phyloP scores from a whole-genome alignment of 35 echinoderm and acorn worm species.

The Hemicentrotus pulcherrimus region DNA sequence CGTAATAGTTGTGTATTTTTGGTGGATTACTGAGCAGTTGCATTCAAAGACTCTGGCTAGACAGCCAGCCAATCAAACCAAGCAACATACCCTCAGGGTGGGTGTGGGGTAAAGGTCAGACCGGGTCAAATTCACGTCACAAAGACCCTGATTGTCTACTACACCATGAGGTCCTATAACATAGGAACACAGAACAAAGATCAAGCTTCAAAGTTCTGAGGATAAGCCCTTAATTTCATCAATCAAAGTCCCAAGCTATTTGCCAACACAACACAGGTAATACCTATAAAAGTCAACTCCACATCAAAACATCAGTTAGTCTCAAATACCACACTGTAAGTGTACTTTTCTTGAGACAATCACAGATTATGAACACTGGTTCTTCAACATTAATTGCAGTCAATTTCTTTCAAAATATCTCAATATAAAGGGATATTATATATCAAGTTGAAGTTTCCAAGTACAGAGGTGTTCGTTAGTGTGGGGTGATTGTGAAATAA shows the following conservation, averaged over 20 bases:
- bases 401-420: background rate
- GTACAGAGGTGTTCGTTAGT: too few species aligned
- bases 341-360: background rate
- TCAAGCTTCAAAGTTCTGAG: background rate
- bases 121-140: background rate
- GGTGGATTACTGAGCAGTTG: background rate
- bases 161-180: background rate
- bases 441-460: background rate
- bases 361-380: background rate
- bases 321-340: background rate
- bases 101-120: background rate
- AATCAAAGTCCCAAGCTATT: background rate
- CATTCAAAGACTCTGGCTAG: background rate
- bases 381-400: background rate
- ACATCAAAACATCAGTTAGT: background rate
- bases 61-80: background rate
- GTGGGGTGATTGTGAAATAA: background rate
- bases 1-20: background rate
- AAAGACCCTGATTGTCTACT: background rate
- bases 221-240: constrained; percentile 4
- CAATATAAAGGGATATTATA: background rate
- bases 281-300: background rate
- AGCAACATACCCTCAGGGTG: background rate
- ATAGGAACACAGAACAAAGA: background rate
- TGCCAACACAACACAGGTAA: constrained; percentile 1